phyloP scores from a whole-genome alignment of 1,140 invertebrate genomes.

The Nephila pilipes region DNA sequence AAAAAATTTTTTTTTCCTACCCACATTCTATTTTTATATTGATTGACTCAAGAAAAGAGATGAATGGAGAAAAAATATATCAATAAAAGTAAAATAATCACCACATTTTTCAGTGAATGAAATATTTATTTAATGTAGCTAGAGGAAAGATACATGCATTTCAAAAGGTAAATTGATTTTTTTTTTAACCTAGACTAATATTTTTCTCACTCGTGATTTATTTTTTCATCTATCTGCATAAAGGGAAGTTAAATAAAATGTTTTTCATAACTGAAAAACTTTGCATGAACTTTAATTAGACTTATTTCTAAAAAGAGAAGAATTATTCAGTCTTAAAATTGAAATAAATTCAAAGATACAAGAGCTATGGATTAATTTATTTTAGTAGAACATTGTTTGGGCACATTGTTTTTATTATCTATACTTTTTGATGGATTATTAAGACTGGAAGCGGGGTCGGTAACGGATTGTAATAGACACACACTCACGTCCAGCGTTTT shows the following conservation, averaged over 20 bases:
- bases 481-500: too few species aligned
- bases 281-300: not conserved
- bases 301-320: too few species aligned
- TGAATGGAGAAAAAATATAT: not conserved
- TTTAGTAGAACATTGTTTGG: too few species aligned
- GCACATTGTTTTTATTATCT: too few species aligned
- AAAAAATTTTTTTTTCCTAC: not conserved
- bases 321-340: too few species aligned
- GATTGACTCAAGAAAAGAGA: not conserved
- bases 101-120: not conserved
- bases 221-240: not conserved
- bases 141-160: not conserved
- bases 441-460: too few species aligned
- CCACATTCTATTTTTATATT: not conserved
- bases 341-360: too few species aligned
- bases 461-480: too few species aligned
- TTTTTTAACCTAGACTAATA: not conserved
- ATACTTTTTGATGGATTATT: too few species aligned
- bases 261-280: not conserved
- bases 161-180: constrained; percentile 11
- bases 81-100: not conserved
- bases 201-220: not conserved
- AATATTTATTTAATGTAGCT: not conserved
- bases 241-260: not conserved
- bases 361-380: too few species aligned